A percentile compares a stretch with the other conserved stretches of the same genome.
Evolutionary conservation across 2,888 invertebrate genomes (phyloP).

Genomic region (Crematogaster levior): DNA sequence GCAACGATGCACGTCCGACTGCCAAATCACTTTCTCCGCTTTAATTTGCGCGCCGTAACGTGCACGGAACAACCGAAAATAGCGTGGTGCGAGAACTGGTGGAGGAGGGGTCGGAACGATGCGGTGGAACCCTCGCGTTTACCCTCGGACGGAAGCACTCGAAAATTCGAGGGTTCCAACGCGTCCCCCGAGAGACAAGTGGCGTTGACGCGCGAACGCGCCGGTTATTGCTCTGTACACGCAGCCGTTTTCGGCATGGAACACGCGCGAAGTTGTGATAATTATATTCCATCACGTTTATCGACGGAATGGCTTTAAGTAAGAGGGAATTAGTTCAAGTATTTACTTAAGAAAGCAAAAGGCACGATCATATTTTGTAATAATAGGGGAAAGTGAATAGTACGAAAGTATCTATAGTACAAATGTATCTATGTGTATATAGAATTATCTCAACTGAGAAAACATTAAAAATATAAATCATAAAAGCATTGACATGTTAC

Average conservation of each 20-base stretch:
- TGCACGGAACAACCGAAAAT: conserved; percentile 52
- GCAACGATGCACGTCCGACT: conserved; percentile 59
- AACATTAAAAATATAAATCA: background rate
- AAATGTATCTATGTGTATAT: background rate
- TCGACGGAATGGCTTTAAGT: background rate
- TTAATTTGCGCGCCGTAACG: conserved; percentile 70
- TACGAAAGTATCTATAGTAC: no score
- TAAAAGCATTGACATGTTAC: background rate
- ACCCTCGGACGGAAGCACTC: conserved; percentile 57
- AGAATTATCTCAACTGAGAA: background rate
- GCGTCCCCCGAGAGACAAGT: conserved; percentile 57
- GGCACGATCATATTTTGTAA: background rate
- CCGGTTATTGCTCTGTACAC: conserved; percentile 52
- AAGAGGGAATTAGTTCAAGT: background rate
- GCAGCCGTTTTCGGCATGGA: conserved; percentile 39
- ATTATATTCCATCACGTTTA: conserved; percentile 18
- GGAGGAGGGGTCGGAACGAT: conserved; percentile 6
- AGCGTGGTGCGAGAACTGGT: background rate
- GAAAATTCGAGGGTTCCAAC: conserved; percentile 64
- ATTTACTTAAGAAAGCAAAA: background rate
- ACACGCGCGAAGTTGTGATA: conserved; percentile 43
- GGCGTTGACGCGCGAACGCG: conserved; percentile 61
- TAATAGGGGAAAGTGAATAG: background rate
- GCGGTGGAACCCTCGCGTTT: conserved; percentile 50
- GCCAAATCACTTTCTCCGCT: conserved; percentile 66